These are phyloP conservation scores for Malurus cyaneus DNA, from an alignment of 2,113 vertebrate genomes.

Conservation along the genomic window DNA sequence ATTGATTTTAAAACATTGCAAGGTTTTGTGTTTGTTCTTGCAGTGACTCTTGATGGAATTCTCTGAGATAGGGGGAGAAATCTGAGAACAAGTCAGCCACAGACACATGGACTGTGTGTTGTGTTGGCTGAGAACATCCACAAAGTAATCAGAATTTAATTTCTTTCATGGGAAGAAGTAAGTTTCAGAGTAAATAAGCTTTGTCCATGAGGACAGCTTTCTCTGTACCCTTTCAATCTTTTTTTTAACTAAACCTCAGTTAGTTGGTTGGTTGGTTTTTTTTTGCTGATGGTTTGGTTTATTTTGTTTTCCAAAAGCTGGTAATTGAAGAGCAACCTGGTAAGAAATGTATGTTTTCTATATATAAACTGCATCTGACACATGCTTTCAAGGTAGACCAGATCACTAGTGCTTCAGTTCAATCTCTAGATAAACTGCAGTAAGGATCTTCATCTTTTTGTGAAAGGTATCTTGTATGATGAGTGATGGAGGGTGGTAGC, in stretches of 20 bases:
- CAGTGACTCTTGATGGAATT: not conserved
- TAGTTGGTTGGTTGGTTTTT: not conserved
- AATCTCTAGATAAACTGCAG: not conserved
- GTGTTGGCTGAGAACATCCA: not conserved
- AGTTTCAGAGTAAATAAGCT: not conserved
- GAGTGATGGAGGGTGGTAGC: not conserved
- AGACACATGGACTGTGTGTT: not conserved
- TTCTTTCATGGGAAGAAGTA: not conserved
- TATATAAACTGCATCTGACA: not conserved
- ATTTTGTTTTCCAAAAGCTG: not conserved
- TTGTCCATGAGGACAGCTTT: not conserved
- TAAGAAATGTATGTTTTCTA: not conserved
- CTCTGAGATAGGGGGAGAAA: not conserved
- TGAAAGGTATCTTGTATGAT: not conserved
- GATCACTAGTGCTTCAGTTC: not conserved
- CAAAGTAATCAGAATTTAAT: not conserved
- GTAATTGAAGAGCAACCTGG: not conserved
- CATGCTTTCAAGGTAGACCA: not conserved
- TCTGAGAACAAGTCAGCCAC: not conserved
- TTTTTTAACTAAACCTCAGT: not conserved
- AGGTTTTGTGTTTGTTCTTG: not conserved
- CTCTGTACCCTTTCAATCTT: not conserved
- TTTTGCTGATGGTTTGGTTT: not conserved
- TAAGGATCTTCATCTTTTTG: not conserved
- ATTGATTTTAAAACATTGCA: not conserved